Evolutionary conservation across 2,888 invertebrate genomes (phyloP).

Genomic region (Agapostemon virescens): DNA sequence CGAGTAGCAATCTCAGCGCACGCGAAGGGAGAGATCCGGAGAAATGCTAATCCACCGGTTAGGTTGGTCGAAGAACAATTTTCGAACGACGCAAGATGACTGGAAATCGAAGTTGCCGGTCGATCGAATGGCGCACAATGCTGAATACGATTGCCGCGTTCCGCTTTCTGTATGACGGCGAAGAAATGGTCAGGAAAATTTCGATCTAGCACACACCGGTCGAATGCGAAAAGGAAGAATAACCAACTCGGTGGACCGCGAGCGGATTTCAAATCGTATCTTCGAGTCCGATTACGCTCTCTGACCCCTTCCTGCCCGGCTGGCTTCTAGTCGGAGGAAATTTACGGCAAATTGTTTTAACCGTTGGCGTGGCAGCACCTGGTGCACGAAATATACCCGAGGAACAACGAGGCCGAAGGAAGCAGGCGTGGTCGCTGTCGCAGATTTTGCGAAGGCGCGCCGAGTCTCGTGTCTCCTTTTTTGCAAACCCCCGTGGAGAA

Average conservation of each 20-base stretch:
- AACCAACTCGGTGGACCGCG: constrained; percentile 28
- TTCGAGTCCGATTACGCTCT: constrained; percentile 52
- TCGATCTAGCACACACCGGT: neutral
- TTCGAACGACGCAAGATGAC: neutral
- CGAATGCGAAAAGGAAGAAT: constrained; percentile 1
- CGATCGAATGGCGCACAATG: neutral
- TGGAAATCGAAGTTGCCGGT: neutral
- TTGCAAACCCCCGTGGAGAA: constrained; percentile 1
- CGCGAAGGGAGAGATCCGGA: neutral
- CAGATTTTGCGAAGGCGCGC: constrained; percentile 53
- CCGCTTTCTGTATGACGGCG: neutral
- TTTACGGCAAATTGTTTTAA: constrained; percentile 79
- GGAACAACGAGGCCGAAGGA: constrained; percentile 50
- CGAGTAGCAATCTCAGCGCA: neutral
- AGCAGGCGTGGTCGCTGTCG: constrained; percentile 45
- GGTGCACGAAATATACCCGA: constrained; percentile 73
- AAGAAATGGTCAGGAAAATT: neutral
- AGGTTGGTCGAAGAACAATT: neutral
- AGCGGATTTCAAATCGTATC: constrained; percentile 47
- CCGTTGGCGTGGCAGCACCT: constrained; percentile 74
- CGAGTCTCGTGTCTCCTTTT: constrained; percentile 33
- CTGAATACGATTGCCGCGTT: neutral
- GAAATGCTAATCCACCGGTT: neutral
- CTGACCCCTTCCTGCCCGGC: constrained; percentile 32
- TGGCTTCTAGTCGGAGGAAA: constrained; percentile 62